A percentile compares a stretch with the other conserved stretches of the same genome.
Evolutionary conservation across 2,113 vertebrate species (phyloP).

Genomic region (Myrmecobius fasciatus): DNA sequence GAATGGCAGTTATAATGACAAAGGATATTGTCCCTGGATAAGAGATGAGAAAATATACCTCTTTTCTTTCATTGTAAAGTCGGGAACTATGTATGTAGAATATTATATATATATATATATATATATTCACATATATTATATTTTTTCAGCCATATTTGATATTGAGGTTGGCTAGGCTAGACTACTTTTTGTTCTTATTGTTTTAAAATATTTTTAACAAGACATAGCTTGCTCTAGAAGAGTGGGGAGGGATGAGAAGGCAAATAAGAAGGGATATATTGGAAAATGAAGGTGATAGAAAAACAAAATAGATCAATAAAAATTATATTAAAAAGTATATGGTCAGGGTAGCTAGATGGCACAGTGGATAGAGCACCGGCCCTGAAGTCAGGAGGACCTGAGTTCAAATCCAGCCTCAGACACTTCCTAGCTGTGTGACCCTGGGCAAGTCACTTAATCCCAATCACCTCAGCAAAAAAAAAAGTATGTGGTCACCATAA

Average conservation of each 20-base stretch:
- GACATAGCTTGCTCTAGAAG: neutral
- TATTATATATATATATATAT: neutral
- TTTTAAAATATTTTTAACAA: neutral
- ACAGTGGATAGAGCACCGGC: too few relatives aligned
- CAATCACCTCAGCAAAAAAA: neutral
- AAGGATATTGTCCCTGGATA: neutral
- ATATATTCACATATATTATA: too few relatives aligned
- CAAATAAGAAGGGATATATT: neutral
- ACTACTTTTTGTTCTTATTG: neutral
- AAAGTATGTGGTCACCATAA: neutral
- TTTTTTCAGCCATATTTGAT: neutral
- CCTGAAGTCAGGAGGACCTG: too few relatives aligned
- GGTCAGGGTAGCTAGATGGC: too few relatives aligned
- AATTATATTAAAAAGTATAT: neutral
- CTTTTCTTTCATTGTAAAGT: neutral
- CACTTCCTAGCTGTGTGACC: too few relatives aligned
- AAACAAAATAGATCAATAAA: neutral
- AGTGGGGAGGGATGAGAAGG: neutral
- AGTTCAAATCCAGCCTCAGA: too few relatives aligned
- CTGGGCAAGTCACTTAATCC: too few relatives aligned
- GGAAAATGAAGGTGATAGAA: neutral
- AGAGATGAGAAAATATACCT: neutral
- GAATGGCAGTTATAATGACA: neutral
- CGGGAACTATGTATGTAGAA: neutral
- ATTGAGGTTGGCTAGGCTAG: neutral